phyloP scores from a whole-genome alignment of 2,797 vertebrate genomes.

The Helarctos malayanus region DNA sequence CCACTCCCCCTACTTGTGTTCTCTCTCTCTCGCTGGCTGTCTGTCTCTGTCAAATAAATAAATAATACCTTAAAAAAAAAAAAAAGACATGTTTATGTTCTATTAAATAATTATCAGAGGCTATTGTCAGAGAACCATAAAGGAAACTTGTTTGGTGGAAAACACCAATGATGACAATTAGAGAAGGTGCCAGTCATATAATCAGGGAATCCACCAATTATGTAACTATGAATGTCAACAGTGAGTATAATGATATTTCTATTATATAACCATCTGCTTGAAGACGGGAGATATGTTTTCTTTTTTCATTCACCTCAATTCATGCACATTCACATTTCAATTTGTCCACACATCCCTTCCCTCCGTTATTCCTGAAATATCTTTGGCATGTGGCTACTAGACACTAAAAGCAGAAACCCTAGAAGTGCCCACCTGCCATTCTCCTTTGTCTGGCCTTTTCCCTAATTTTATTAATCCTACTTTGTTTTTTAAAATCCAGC shows the following conservation, averaged over 20 bases:
- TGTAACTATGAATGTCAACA: background rate
- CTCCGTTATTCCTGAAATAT: background rate
- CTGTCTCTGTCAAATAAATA: no score
- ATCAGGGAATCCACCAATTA: background rate
- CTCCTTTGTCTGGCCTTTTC: background rate
- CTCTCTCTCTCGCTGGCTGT: no score
- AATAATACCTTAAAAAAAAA: no score
- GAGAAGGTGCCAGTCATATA: background rate
- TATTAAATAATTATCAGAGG: background rate
- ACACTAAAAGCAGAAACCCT: background rate
- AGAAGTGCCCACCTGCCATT: background rate
- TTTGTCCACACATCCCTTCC: background rate
- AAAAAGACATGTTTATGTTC: background rate
- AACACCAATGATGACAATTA: background rate
- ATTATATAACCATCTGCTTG: background rate
- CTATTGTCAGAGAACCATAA: background rate
- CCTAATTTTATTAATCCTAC: background rate
- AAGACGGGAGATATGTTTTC: background rate
- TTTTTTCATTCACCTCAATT: background rate
- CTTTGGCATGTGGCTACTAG: background rate
- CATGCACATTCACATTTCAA: background rate
- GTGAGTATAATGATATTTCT: background rate
- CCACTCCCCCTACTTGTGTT: no score
- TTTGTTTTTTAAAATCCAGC: background rate
- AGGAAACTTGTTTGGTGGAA: background rate